Evolutionary conservation across 2,888 invertebrate species (phyloP).

Genomic region (Melinaea marsaeus): DNA sequence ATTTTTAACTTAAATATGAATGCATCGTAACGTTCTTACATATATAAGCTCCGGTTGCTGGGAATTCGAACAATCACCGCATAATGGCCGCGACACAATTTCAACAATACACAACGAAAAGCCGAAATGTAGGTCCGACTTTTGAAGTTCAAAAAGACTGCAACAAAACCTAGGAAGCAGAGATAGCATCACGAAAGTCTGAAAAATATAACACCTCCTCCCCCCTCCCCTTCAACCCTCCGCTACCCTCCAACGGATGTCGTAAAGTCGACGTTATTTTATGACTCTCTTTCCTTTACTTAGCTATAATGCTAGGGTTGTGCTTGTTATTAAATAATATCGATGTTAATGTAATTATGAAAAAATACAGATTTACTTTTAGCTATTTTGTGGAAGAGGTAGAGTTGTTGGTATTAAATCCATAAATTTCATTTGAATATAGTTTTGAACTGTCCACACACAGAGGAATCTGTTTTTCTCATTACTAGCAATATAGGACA

Average conservation of each 20-base stretch:
- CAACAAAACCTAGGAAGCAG: slow-evolving; percentile 21
- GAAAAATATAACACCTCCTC: slow-evolving; percentile 16
- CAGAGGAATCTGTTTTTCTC: too few relatives aligned
- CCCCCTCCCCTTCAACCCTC: slow-evolving; percentile 5
- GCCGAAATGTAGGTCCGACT: slow-evolving; percentile 12
- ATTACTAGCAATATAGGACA: too few relatives aligned
- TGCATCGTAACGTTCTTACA: not conserved
- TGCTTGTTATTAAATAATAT: not conserved
- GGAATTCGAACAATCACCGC: not conserved
- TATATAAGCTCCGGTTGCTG: not conserved
- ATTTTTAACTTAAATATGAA: not conserved
- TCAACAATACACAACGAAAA: slow-evolving; percentile 11
- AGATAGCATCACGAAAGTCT: slow-evolving; percentile 25
- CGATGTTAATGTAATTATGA: not conserved
- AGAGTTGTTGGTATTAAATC: too few relatives aligned
- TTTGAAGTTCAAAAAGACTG: slow-evolving; percentile 29
- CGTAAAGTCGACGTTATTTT: slow-evolving; percentile 37
- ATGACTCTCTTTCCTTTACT: slow-evolving; percentile 31
- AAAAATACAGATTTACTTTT: too few relatives aligned
- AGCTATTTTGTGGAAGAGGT: too few relatives aligned
- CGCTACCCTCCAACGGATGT: slow-evolving; percentile 27
- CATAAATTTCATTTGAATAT: too few relatives aligned
- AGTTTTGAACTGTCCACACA: too few relatives aligned
- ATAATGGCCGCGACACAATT: slow-evolving; percentile 21
- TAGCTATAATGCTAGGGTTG: slow-evolving; percentile 20